These are phyloP conservation scores for Muscicapa adusta DNA, from an alignment of 2,113 vertebrate species.

Conservation along the genomic window DNA sequence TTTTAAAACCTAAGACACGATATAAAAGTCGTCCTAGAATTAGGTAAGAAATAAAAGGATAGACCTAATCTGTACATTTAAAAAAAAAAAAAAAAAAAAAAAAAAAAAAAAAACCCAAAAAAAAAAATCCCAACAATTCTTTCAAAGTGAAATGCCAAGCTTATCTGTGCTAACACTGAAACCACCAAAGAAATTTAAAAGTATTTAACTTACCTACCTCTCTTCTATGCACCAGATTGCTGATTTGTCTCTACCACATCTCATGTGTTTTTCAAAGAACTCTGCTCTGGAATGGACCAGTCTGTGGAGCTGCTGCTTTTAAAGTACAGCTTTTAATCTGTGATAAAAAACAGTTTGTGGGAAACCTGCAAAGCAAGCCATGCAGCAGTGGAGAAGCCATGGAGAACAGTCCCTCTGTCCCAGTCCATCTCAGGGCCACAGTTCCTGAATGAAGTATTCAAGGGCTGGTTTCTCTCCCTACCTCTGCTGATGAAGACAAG, in stretches of 20 bases:
- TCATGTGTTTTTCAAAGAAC: neutral
- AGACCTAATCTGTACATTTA: neutral
- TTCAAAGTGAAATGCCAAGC: neutral
- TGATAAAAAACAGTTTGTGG: neutral
- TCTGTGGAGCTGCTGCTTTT: neutral
- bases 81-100: neutral
- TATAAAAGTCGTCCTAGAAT: neutral
- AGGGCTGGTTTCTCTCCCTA: neutral
- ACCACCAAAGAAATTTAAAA: neutral
- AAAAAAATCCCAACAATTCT: too few relatives aligned
- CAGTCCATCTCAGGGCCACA: neutral
- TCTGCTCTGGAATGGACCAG: neutral
- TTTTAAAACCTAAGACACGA: neutral
- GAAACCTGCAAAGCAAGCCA: neutral
- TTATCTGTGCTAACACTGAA: neutral
- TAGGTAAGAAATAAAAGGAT: neutral
- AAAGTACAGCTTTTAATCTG: neutral
- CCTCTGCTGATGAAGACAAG: neutral
- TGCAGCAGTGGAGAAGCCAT: neutral
- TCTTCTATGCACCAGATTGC: neutral
- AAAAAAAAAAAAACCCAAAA: neutral
- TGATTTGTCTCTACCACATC: neutral
- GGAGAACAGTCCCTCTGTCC: rapidly evolving
- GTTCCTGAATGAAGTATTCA: neutral
- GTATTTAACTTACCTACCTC: neutral